Conservation (phyloP, 2,113 vertebrate species). For the Egretta garzetta region DNA sequence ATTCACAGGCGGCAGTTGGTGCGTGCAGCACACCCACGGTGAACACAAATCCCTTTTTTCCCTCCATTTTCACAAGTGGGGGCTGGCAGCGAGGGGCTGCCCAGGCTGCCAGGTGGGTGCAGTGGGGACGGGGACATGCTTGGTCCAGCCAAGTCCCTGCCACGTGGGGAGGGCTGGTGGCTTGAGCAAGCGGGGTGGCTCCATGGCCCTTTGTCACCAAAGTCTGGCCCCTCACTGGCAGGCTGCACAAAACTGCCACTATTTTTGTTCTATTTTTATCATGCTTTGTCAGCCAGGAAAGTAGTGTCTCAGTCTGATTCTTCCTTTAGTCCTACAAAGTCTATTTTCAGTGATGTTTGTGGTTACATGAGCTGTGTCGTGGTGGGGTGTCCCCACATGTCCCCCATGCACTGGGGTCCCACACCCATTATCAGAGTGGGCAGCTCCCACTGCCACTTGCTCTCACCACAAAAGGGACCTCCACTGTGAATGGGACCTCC, state of each 20-base stretch:
- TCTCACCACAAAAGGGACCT: fast-evolving
- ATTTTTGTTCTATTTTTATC: not conserved
- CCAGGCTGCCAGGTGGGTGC: not conserved
- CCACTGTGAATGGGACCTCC: not conserved
- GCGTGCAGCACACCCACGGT: not conserved
- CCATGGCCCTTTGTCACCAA: not conserved
- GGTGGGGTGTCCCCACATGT: not conserved
- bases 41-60: not conserved
- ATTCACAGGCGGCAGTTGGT: not conserved
- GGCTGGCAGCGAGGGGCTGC: not conserved
- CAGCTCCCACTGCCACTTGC: fast-evolving
- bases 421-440: fast-evolving
- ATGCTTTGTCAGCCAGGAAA: not conserved
- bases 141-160: no score
- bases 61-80: not conserved
- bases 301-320: not conserved
- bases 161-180: no score
- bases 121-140: fast-evolving
- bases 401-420: not conserved
- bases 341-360: not conserved
- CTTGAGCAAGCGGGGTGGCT: not conserved
- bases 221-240: not conserved
- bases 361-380: fast-evolving
- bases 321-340: not conserved
- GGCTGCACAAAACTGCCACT: not conserved